Evolutionary conservation across 2,113 vertebrate genomes (phyloP).

Genomic region (Centrocercus urophasianus): DNA sequence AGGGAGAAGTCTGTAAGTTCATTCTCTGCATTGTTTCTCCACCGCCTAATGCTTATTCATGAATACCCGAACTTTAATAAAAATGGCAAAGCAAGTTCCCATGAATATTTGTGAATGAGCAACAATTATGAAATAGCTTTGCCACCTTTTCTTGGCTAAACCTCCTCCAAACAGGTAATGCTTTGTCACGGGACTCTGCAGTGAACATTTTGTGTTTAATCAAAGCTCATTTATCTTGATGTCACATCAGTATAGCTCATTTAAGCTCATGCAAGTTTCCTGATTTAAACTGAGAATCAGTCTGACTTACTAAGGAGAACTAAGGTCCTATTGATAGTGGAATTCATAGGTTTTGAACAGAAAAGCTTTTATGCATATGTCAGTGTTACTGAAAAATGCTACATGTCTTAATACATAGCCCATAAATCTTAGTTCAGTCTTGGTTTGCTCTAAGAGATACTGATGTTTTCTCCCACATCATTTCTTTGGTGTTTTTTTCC

Average conservation of each 20-base stretch:
- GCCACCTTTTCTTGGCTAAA: not conserved
- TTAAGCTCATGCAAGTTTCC: not conserved
- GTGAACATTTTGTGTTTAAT: not conserved
- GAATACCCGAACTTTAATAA: not conserved
- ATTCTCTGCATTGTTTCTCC: not conserved
- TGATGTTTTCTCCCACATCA: not conserved
- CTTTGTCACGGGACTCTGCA: not conserved
- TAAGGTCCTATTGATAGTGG: not conserved
- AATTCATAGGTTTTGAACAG: not conserved
- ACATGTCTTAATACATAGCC: not conserved
- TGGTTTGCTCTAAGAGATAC: not conserved
- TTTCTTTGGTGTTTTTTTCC: not conserved
- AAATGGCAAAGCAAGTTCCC: not conserved
- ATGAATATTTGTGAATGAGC: not conserved
- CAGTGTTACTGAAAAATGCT: not conserved
- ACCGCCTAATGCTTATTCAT: not conserved
- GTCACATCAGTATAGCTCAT: not conserved
- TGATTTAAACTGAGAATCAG: slow-evolving; percentile 1
- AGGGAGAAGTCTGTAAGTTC: not conserved
- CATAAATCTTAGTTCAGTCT: not conserved
- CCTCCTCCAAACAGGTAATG: not conserved
- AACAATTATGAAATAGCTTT: not conserved
- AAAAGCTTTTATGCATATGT: not conserved
- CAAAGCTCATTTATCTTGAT: not conserved
- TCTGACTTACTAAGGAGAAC: not conserved